A percentile compares a stretch with the other conserved stretches of the same genome.
Conservation (phyloP, 2,888 invertebrate species). For the Leptogaster cylindrica region DNA sequence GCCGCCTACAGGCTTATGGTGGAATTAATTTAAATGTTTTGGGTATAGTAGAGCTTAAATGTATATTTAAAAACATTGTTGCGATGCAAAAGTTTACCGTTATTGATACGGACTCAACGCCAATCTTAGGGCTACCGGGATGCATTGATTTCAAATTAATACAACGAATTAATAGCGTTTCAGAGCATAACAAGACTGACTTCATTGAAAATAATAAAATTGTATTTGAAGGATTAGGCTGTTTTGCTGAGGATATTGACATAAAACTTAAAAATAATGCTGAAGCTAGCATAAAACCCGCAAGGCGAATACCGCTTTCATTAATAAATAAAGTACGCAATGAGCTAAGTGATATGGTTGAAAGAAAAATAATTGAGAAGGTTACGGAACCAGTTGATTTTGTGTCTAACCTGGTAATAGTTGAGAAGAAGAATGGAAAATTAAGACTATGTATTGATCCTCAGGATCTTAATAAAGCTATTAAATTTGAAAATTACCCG, state of each 20-base stretch:
- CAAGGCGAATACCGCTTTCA: constrained; percentile 44
- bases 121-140: constrained; percentile 39
- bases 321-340: constrained; percentile 39
- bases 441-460: no score
- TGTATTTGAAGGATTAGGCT: no score
- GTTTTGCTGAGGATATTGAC: constrained; percentile 44
- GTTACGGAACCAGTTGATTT: constrained; percentile 47
- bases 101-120: constrained; percentile 37
- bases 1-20: constrained; percentile 41
- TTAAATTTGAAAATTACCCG: constrained; percentile 47
- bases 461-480: no score
- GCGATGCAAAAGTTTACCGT: constrained; percentile 45
- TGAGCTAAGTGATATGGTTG: constrained; percentile 41
- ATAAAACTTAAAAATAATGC: constrained; percentile 44
- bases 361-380: constrained; percentile 42
- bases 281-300: constrained; percentile 43
- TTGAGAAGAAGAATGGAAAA: no score
- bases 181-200: neutral
- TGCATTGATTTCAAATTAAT: constrained; percentile 43
- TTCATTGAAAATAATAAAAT: constrained; percentile 33
- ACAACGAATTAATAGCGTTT: constrained; percentile 28
- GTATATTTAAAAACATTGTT: constrained; percentile 44
- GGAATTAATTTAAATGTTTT: constrained; percentile 40
- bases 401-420: no score
- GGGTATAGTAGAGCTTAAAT: constrained; percentile 37